These are phyloP conservation scores for Netelia inedita DNA, from an alignment of 2,888 invertebrate species.

Conservation along the genomic window DNA sequence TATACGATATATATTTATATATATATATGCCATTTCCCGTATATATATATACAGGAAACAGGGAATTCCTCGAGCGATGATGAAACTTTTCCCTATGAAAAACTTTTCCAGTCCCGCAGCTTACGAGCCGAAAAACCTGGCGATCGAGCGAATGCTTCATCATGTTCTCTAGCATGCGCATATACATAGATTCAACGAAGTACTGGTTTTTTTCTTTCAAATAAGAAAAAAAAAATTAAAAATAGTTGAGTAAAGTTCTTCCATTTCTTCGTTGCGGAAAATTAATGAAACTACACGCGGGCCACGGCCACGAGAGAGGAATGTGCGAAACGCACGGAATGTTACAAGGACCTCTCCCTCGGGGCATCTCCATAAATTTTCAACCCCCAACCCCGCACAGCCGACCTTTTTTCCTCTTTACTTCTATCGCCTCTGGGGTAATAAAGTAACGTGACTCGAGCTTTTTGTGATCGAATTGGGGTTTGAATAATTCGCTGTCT, in stretches of 20 bases:
- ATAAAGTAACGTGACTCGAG: slow-evolving; percentile 49
- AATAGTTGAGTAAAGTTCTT: slow-evolving; percentile 2
- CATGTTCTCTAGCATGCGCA: neutral
- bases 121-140: neutral
- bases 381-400: too few relatives aligned
- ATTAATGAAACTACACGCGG: too few relatives aligned
- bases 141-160: slow-evolving; percentile 4
- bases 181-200: neutral
- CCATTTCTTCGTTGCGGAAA: neutral
- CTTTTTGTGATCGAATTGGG: slow-evolving; percentile 24
- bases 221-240: neutral
- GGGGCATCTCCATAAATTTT: too few relatives aligned
- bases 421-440: neutral
- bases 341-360: too few relatives aligned
- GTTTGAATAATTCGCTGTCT: neutral
- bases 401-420: neutral
- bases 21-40: neutral
- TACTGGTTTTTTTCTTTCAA: neutral
- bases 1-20: neutral
- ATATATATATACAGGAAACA: neutral
- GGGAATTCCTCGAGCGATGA: neutral
- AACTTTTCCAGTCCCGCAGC: slow-evolving; percentile 29
- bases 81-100: slow-evolving; percentile 31
- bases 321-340: too few relatives aligned
- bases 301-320: too few relatives aligned